A percentile compares a stretch with the other conserved stretches of the same genome.
Evolutionary conservation across 1,140 invertebrate species (phyloP).

Genomic region (Apis florea): DNA sequence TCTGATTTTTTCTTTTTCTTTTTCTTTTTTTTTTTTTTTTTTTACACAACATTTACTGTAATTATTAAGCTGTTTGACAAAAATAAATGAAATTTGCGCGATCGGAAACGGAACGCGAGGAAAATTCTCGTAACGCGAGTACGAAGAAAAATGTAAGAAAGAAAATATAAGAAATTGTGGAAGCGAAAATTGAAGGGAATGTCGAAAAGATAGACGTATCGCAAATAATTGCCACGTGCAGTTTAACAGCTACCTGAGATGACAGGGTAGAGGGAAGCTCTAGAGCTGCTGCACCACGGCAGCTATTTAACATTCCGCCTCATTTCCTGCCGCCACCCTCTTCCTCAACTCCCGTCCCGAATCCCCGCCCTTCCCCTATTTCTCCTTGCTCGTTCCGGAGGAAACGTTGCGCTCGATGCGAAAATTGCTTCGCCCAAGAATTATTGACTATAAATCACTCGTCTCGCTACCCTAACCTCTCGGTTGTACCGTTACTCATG

Average conservation of each 20-base stretch:
- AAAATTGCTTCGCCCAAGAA: conserved; percentile 74
- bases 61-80: too few relatives aligned
- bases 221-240: conserved; percentile 45
- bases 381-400: conserved; percentile 51
- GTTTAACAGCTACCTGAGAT: conserved; percentile 50
- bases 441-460: conserved; percentile 77
- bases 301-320: conserved; percentile 73
- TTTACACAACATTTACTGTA: too few relatives aligned
- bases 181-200: neutral
- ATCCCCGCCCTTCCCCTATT: conserved; percentile 23
- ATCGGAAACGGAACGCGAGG: too few relatives aligned
- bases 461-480: conserved; percentile 64
- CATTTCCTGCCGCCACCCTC: conserved; percentile 66
- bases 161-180: neutral
- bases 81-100: too few relatives aligned
- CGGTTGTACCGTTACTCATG: conserved; percentile 71
- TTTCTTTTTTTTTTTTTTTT: too few relatives aligned
- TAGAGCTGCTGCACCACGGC: conserved; percentile 32
- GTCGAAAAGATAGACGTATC: conserved; percentile 19
- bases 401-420: conserved; percentile 71
- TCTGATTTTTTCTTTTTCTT: too few relatives aligned
- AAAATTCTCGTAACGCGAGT: too few relatives aligned
- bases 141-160: neutral
- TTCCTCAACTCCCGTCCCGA: neutral
- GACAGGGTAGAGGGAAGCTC: conserved; percentile 42